These are phyloP conservation scores for Athene cunicularia DNA, from an alignment of 2,113 vertebrate genomes.

Conservation along the genomic window DNA sequence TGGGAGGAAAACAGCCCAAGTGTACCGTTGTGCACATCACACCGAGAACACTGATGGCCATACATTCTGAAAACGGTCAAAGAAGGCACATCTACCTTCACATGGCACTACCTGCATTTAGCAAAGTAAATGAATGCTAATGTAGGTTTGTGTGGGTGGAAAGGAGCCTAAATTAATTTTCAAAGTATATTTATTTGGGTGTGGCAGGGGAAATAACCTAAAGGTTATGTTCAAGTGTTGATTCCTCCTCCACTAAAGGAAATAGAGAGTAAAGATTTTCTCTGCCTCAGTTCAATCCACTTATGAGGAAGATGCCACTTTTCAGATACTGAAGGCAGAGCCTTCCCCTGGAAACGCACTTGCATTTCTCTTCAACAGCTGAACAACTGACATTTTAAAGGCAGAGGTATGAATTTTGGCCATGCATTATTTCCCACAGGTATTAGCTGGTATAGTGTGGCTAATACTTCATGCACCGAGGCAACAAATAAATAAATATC, in stretches of 20 bases:
- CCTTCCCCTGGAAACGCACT: not conserved
- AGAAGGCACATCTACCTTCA: not conserved
- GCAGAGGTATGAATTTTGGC: not conserved
- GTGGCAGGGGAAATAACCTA: not conserved
- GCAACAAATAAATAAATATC: not conserved
- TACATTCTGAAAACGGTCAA: not conserved
- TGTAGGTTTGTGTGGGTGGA: not conserved
- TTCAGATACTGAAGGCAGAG: not conserved
- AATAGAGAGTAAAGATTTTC: not conserved
- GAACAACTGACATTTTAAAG: not conserved
- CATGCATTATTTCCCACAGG: not conserved
- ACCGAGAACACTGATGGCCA: not conserved
- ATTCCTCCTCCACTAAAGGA: not conserved
- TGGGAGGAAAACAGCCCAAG: not conserved
- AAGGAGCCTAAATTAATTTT: not conserved
- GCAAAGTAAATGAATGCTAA: not conserved
- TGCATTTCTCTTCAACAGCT: not conserved
- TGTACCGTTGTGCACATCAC: not conserved
- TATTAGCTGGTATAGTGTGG: not conserved
- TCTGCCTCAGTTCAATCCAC: not conserved
- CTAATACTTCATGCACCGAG: not conserved
- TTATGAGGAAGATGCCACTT: not conserved
- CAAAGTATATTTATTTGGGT: not conserved
- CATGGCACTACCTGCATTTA: not conserved
- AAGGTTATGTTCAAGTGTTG: not conserved